These are phyloP conservation scores for Rhineura floridana DNA, from an alignment of 2,113 vertebrate species.

Conservation along the genomic window DNA sequence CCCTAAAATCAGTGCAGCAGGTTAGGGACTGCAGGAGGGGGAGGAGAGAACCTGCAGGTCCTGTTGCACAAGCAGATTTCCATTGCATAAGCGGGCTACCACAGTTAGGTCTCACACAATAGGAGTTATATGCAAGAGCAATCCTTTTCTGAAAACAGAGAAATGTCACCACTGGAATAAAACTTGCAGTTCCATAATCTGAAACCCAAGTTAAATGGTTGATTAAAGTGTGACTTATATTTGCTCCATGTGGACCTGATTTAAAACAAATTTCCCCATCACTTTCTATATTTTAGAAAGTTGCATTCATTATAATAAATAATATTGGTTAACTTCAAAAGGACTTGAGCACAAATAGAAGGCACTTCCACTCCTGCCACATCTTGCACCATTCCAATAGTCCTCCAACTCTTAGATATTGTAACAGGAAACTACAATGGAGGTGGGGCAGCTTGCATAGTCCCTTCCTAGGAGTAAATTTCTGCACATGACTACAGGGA, in stretches of 20 bases:
- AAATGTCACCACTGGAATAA: not conserved
- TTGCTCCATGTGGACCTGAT: not conserved
- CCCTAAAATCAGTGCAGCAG: too few species aligned
- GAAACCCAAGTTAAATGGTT: not conserved
- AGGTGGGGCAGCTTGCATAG: not conserved
- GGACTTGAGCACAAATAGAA: not conserved
- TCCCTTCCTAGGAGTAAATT: not conserved
- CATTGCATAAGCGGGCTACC: too few species aligned
- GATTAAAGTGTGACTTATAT: not conserved
- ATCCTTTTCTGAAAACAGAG: not conserved
- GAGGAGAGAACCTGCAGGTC: too few species aligned
- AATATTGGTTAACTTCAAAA: not conserved
- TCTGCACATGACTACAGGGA: not conserved
- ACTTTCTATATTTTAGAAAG: not conserved
- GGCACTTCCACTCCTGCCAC: not conserved
- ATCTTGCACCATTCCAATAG: not conserved
- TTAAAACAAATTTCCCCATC: not conserved
- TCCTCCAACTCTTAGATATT: not conserved
- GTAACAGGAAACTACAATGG: not conserved
- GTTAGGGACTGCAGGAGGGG: too few species aligned
- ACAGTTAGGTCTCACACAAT: not conserved
- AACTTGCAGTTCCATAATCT: not conserved
- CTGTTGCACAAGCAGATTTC: too few species aligned
- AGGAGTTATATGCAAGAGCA: not conserved
- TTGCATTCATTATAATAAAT: too few species aligned